These are phyloP conservation scores for Amphipyra berbera DNA, from an alignment of 2,888 invertebrate species.

Conservation along the genomic window DNA sequence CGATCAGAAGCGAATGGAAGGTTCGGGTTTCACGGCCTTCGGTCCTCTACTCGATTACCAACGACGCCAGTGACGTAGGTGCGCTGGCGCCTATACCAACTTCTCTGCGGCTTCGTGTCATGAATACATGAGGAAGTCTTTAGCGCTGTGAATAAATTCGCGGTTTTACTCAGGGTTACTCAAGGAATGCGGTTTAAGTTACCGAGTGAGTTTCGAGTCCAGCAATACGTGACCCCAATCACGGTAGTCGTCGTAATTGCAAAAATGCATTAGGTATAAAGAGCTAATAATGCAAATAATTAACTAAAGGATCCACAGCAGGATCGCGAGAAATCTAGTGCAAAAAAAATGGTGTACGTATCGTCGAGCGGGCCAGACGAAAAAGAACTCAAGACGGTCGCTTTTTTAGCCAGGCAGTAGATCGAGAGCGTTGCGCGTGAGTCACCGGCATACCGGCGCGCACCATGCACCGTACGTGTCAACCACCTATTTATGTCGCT, in stretches of 20 bases:
- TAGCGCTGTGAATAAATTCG: conserved; percentile 53
- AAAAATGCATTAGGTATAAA: conserved; percentile 8
- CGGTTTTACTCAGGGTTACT: conserved; percentile 53
- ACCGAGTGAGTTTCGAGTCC: conserved; percentile 51
- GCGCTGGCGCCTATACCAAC: conserved; percentile 80
- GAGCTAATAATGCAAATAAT: conserved; percentile 1
- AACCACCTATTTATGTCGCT: conserved; percentile 89
- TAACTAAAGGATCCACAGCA: conserved; percentile 11
- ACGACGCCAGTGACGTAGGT: conserved; percentile 80
- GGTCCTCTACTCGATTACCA: conserved; percentile 85
- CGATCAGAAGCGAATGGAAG: conserved; percentile 82
- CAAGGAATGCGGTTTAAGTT: conserved; percentile 59
- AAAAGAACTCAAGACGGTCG: conserved; percentile 71
- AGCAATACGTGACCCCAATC: conserved; percentile 42
- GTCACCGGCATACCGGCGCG: conserved; percentile 82
- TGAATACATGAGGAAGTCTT: conserved; percentile 72
- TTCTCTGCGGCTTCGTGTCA: conserved; percentile 74
- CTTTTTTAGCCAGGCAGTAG: conserved; percentile 77
- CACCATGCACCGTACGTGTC: conserved; percentile 85
- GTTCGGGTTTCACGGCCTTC: conserved; percentile 87
- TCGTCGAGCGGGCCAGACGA: conserved; percentile 66
- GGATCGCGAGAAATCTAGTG: conserved; percentile 61
- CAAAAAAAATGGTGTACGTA: conserved; percentile 62
- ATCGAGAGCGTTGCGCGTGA: conserved; percentile 77
- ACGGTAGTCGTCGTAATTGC: conserved; percentile 12